Conservation (phyloP, 1,140 invertebrate genomes). For the Drosophila azteca region DNA sequence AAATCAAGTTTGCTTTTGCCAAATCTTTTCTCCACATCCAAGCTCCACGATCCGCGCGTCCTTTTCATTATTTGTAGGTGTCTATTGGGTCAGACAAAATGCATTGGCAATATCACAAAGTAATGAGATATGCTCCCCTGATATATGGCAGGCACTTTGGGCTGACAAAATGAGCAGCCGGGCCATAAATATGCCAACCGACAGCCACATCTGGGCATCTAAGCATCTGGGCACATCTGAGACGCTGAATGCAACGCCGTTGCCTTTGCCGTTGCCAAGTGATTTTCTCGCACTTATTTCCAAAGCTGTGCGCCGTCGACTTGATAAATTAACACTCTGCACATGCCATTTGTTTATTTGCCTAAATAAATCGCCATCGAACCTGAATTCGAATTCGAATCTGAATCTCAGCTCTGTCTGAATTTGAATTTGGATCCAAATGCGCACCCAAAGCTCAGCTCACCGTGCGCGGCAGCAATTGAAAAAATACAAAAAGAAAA, state of each 20-base stretch:
- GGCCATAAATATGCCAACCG: constrained; percentile 64
- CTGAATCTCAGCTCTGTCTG: constrained; percentile 51
- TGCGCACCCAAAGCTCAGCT: constrained; percentile 51
- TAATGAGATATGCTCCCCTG: constrained; percentile 74
- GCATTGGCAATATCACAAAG: constrained; percentile 57
- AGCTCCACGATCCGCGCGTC: constrained; percentile 16
- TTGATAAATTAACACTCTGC: constrained; percentile 80
- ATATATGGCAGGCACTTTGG: constrained; percentile 74
- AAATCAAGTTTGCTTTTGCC: constrained; percentile 39
- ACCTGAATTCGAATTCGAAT: constrained; percentile 56
- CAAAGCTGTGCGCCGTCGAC: constrained; percentile 54
- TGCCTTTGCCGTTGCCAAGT: constrained; percentile 64
- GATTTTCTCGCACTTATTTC: constrained; percentile 77
- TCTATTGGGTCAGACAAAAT: constrained; percentile 68
- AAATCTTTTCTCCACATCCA: constrained; percentile 36
- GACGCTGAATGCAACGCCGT: constrained; percentile 34
- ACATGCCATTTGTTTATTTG: constrained; percentile 81
- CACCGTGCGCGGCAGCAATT: constrained; percentile 54
- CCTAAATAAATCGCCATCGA: constrained; percentile 71
- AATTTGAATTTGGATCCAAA: constrained; percentile 56
- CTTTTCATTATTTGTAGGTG: constrained; percentile 53
- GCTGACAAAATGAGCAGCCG: constrained; percentile 70
- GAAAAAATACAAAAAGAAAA: constrained; percentile 47
- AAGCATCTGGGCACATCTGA: constrained; percentile 23
- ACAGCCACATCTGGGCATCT: constrained; percentile 34